Percentiles rank a stretch among this genome's conserved stretches.
phyloP scores from a whole-genome alignment of 37 sponge, comb jelly and placozoan genomes.

The Agelas oroides region DNA sequence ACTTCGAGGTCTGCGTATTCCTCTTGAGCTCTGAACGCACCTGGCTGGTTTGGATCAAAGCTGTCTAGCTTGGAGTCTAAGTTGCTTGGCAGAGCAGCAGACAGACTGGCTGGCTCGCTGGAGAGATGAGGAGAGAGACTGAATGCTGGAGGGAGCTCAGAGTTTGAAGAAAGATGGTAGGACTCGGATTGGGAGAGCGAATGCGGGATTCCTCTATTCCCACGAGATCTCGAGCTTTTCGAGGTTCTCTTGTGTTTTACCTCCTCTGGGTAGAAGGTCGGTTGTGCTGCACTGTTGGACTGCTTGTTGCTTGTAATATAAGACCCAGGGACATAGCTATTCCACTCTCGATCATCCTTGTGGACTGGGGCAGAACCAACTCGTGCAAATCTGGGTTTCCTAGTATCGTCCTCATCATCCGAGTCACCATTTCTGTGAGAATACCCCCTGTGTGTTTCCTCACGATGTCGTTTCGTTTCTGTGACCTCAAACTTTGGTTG shows the following conservation, averaged over 20 bases:
- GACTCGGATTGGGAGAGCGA: slow-evolving; percentile 40
- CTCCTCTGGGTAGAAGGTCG: not conserved
- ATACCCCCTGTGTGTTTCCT: not conserved
- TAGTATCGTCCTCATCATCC: not conserved
- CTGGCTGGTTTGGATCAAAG: slow-evolving; percentile 19
- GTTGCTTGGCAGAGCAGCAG: not conserved
- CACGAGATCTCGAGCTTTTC: not conserved
- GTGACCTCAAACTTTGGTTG: not conserved
- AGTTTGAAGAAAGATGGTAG: slow-evolving; percentile 23
- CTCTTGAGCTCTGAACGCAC: not conserved
- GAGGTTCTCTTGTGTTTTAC: not conserved
- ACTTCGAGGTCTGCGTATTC: slow-evolving; percentile 36
- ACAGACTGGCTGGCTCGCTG: slow-evolving; percentile 12
- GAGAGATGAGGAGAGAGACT: not conserved
- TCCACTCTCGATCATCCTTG: slow-evolving; percentile 39
- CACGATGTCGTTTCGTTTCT: not conserved
- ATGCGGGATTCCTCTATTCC: not conserved
- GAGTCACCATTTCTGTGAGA: not conserved
- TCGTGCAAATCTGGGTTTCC: slow-evolving; percentile 30
- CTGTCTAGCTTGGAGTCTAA: slow-evolving; percentile 23
- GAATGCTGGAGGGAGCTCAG: slow-evolving; percentile 1
- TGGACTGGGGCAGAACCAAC: slow-evolving; percentile 38
- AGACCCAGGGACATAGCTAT: slow-evolving; percentile 44
- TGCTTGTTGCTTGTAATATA: slow-evolving; percentile 14
- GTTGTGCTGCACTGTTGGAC: not conserved